phyloP scores from a whole-genome alignment of 2,113 vertebrate species.

The Odontesthes bonariensis region DNA sequence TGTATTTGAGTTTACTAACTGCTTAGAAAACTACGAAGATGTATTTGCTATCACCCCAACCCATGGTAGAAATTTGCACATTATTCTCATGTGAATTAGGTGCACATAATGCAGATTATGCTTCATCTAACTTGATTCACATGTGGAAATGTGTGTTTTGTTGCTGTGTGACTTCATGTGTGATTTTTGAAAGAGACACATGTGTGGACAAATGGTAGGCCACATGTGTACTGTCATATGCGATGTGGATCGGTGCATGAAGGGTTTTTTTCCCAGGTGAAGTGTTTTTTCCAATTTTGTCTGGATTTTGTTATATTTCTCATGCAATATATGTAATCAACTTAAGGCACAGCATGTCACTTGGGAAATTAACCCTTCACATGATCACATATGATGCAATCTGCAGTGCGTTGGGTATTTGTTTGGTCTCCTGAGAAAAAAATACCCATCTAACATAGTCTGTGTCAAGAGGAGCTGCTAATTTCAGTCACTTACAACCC shows the following conservation, averaged over 20 bases:
- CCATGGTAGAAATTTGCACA: conserved; percentile 11
- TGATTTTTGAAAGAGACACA: conserved; percentile 31
- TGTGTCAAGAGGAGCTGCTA: neutral
- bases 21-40: conserved; percentile 36
- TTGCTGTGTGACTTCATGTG: conserved; percentile 45
- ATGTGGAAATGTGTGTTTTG: conserved; percentile 45
- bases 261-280: conserved; percentile 35
- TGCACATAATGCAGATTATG: neutral
- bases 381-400: conserved; percentile 51
- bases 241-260: conserved; percentile 59
- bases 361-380: conserved; percentile 57
- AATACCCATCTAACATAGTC: neutral
- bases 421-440: conserved; percentile 11
- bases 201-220: conserved; percentile 23
- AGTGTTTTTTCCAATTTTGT: neutral
- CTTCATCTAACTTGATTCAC: conserved; percentile 9
- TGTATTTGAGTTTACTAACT: conserved; percentile 38
- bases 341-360: neutral
- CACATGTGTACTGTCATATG: conserved; percentile 44
- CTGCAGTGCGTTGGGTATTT: neutral
- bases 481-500: conserved; percentile 3
- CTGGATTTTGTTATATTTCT: neutral
- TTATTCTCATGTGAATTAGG: conserved; percentile 54
- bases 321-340: neutral
- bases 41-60: conserved; percentile 12